Evolutionary conservation across 2,113 vertebrate genomes (phyloP), one percentile per base, ranked within the genome.

Genomic region (Spea multiplicata): DNA sequence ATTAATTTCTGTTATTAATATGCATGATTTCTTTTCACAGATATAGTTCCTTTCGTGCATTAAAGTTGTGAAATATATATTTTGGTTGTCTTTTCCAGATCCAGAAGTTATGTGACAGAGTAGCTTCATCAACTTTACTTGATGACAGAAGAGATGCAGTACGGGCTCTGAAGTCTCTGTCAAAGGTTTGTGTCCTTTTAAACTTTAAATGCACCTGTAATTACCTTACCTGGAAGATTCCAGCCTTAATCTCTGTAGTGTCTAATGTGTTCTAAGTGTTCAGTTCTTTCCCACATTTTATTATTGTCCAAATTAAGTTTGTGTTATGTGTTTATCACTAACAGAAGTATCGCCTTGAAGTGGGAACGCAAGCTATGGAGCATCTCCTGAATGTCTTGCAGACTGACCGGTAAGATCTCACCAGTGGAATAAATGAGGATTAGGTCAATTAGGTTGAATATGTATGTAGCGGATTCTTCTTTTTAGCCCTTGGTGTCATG

Each of bases 131-230:
- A n/a, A 99, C 97, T 0, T 86, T 99, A 0, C 66, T 99, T 62
- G 97, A 99, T 75, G 97, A 99, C 77, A 93, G 97, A 6, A 90
- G 97, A 83, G 96, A 99, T 87, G 97, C 97, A 2, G 97, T 99
- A 0, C 94, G 97, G 4, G 97, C 97, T 0, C 95, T 99, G 0
- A 99, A 99, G 57, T 95, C 97, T 0, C 86, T 99, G 4, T 99
- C 97, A 14, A 93, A 93, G 90, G 92, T 91, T 7, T n/a, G 82
- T 4, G 3, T 49, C 5, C 4, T 65, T 1, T 2, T 5, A 2
- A 1, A 30, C 30, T 1, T 30, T 30, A 30, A 30, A 30, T 30
- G 30, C 2, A 30, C 30, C 52, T 53, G 1, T 53, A 53, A 53
- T 30, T 30, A 2, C 30, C 30, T 30, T 30, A 30, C 30, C 30